Percentiles rank a stretch among this genome's conserved stretches.
Evolutionary conservation across 2,888 invertebrate species (phyloP).

Genomic region (Parnassius glacialis): DNA sequence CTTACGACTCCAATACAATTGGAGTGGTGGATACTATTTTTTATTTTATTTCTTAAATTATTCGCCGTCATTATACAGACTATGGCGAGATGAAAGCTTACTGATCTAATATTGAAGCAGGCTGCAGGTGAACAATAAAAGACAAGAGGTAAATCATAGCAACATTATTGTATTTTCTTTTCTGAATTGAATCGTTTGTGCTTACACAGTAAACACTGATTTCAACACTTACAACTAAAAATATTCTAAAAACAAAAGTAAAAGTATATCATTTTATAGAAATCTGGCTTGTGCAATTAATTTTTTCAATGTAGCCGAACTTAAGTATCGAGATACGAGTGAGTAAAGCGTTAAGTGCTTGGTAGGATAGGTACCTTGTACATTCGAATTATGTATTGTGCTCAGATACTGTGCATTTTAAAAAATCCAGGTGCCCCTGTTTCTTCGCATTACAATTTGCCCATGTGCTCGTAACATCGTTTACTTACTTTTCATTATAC

Average conservation of each 20-base stretch:
- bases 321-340: slow-evolving; percentile 58
- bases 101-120: background rate
- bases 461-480: slow-evolving; percentile 68
- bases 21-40: too few relatives aligned
- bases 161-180: slow-evolving; percentile 85
- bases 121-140: slow-evolving; percentile 52
- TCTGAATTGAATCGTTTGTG: slow-evolving; percentile 85
- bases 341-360: slow-evolving; percentile 65
- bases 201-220: slow-evolving; percentile 87
- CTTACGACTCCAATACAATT: too few relatives aligned
- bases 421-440: slow-evolving; percentile 62
- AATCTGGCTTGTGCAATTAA: slow-evolving; percentile 74
- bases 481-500: slow-evolving; percentile 72
- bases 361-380: slow-evolving; percentile 33
- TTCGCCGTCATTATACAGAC: too few relatives aligned
- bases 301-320: slow-evolving; percentile 57
- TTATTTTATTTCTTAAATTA: too few relatives aligned
- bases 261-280: slow-evolving; percentile 65
- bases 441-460: slow-evolving; percentile 59
- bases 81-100: too few relatives aligned
- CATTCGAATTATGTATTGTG: slow-evolving; percentile 61
- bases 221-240: slow-evolving; percentile 86
- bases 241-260: slow-evolving; percentile 82
- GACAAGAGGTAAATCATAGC: slow-evolving; percentile 79
- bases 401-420: slow-evolving; percentile 74